These are phyloP conservation scores for Euleptes europaea DNA, from an alignment of 2,113 vertebrate genomes.

Conservation along the genomic window DNA sequence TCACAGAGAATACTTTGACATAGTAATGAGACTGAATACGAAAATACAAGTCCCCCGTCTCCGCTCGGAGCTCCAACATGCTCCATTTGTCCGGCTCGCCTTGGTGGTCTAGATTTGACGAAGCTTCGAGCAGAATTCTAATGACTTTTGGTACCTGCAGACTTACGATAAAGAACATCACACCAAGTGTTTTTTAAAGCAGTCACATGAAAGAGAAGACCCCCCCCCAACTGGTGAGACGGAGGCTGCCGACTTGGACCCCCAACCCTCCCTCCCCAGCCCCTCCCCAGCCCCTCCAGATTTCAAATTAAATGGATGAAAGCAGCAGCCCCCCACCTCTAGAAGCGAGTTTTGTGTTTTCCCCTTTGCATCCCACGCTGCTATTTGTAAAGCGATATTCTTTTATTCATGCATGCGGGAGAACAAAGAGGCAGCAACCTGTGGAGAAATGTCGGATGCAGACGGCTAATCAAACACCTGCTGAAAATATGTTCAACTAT, in stretches of 20 bases:
- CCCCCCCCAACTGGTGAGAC: too few relatives aligned
- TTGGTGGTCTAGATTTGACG: not conserved
- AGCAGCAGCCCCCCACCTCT: not conserved
- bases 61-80: not conserved
- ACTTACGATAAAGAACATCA: not conserved
- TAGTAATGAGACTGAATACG: not conserved
- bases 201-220: not conserved
- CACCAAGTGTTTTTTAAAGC: not conserved
- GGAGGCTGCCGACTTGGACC: not conserved
- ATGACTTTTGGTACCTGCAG: not conserved
- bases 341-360: not conserved
- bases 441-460: too few relatives aligned
- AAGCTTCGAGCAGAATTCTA: not conserved
- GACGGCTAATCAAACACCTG: not conserved
- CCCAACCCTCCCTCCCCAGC: not conserved
- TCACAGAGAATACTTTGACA: not conserved
- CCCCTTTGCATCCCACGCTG: not conserved
- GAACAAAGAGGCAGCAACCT: not conserved
- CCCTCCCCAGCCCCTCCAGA: too few relatives aligned
- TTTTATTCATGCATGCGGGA: not conserved
- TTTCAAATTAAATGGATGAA: not conserved
- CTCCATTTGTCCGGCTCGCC: not conserved
- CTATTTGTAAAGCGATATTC: not conserved
- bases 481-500: not conserved
- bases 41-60: not conserved